Evolutionary conservation across 1,140 invertebrate genomes (phyloP).

Genomic region (Lethrus apterus): DNA sequence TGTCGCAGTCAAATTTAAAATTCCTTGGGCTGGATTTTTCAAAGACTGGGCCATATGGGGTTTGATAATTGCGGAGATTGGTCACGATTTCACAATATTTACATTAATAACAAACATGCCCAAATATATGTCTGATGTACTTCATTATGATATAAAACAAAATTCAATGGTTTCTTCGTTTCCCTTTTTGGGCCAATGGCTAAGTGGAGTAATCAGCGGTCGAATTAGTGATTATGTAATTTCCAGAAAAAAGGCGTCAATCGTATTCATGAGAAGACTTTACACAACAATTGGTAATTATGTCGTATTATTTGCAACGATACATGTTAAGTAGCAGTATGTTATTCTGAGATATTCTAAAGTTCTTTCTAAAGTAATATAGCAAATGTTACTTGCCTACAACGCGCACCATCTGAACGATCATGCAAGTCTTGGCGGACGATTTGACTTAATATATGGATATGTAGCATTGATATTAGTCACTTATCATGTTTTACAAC

Average conservation of each 20-base stretch:
- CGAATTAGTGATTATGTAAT: background rate
- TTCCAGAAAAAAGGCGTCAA: background rate
- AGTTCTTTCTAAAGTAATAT: no score
- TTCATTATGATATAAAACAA: conserved; percentile 1
- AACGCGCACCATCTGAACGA: no score
- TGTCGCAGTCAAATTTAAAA: background rate
- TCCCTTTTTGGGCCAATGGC: conserved; percentile 2
- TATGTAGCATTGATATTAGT: no score
- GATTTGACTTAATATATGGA: no score
- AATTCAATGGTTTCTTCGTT: background rate
- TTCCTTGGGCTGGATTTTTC: background rate
- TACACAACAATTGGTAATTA: background rate
- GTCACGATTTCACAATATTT: conserved; percentile 6
- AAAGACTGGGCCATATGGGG: background rate
- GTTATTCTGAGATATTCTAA: no score
- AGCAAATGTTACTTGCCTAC: no score
- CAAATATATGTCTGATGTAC: background rate
- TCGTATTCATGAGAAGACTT: background rate
- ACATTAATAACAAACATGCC: conserved; percentile 4
- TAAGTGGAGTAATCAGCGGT: background rate
- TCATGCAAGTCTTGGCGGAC: no score
- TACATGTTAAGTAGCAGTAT: no score
- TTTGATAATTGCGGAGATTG: conserved; percentile 1
- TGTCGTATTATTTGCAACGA: no score
- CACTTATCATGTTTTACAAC: no score